A percentile compares a stretch with the other conserved stretches of the same genome.
phyloP scores from a whole-genome alignment of 35 echinoderm and acorn worm species.

The Diadema setosum region DNA sequence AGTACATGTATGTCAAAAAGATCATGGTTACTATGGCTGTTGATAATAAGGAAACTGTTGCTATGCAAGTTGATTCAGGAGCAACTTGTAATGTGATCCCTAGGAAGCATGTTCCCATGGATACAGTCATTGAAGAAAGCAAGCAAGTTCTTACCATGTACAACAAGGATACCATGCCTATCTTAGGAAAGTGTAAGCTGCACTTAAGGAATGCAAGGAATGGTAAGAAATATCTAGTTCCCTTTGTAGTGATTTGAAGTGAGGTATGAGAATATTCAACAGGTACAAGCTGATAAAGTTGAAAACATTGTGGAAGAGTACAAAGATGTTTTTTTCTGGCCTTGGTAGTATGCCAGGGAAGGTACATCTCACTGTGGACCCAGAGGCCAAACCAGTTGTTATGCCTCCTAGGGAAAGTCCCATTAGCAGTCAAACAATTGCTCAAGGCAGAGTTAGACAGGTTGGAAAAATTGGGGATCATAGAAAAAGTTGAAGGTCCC shows the following conservation, averaged over 20 bases:
- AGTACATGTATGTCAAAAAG: neutral
- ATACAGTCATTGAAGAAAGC: too few species aligned
- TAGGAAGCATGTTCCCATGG: too few species aligned
- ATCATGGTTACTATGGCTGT: neutral
- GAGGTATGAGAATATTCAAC: neutral
- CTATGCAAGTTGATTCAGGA: constrained; percentile 1
- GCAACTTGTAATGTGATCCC: neutral
- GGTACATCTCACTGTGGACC: neutral
- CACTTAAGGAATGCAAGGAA: neutral
- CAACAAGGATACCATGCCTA: neutral
- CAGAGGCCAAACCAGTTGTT: neutral
- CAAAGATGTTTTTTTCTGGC: constrained; percentile 1
- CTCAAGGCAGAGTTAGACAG: constrained; percentile 37
- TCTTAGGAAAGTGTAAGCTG: neutral
- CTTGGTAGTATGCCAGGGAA: neutral
- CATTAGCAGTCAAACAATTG: constrained; percentile 49
- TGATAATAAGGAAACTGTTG: neutral
- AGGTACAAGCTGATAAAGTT: neutral
- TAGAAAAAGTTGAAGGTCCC: constrained; percentile 57
- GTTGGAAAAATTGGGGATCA: constrained; percentile 37
- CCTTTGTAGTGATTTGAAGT: neutral
- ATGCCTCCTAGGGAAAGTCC: constrained; percentile 47
- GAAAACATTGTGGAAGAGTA: neutral
- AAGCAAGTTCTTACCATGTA: neutral
- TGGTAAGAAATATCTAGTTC: neutral